Evolutionary conservation across 2,888 invertebrate species (phyloP), one percentile per base, ranked within the genome.

Genomic region (Barypeithes pellucidus): DNA sequence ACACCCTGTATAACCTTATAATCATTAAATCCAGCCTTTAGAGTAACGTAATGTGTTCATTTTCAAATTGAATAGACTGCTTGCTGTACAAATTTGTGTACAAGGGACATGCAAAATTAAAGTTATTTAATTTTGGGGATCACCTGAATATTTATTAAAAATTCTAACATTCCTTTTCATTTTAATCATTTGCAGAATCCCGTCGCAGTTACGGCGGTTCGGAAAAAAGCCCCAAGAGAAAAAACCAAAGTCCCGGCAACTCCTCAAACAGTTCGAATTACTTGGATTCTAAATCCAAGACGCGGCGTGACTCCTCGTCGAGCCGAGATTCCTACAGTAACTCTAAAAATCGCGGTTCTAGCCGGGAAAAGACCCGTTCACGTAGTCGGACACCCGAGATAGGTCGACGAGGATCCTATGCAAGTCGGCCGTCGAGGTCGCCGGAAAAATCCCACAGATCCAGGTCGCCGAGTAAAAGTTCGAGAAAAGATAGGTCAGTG

Each of bases 391-490:
- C 59, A n/a, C 18, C 59, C 9, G 45, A 57, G 4, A 29, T 29
- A 20, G 47, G 20, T 33, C 57, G 45, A 7, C 60, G 29, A 24
- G 43, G 22, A 9, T 57, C 39, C 0, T 54, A 52, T 36, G 33
- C 16, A 16, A 67, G 63, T 43, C 60, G 69, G 2, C 62, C 62
- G n/a, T 69, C 69, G 18, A 62, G 62, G 47, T 62, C 67, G 5
- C 62, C 66, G 1, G 36, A 43, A 52, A 66, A 52, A 57, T 50
- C 63, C 4, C 62, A 61, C 7, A 72, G 72, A 29, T 73, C 73
- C 5, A 39, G 41, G 12, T 63, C 63, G 8, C 14, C 22, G 11
- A 52, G 43, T 18, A 62, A 36, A 47, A 72, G 72, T 36, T 72
- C 66, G 3, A 65, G 22, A 12, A 65, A 66, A 12, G 50, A 60